These are phyloP conservation scores for Xanthia togata DNA, from an alignment of 2,888 invertebrate genomes.

Conservation along the genomic window DNA sequence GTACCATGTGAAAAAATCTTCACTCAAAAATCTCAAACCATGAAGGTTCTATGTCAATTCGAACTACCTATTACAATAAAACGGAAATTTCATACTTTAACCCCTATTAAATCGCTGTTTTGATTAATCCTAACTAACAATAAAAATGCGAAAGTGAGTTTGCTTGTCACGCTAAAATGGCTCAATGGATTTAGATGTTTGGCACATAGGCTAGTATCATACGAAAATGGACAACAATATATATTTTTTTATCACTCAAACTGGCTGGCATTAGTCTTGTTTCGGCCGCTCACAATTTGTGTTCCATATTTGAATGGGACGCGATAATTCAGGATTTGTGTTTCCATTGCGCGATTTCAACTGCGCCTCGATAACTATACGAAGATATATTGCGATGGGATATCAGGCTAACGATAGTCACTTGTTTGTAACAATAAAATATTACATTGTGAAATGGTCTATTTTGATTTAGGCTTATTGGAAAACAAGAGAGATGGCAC, in stretches of 20 bases:
- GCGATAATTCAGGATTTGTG: constrained; percentile 49
- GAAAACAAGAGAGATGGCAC: neutral
- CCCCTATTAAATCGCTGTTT: too few species aligned
- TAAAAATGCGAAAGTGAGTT: too few species aligned
- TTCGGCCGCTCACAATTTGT: constrained; percentile 29
- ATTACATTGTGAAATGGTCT: neutral
- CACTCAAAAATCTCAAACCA: too few species aligned
- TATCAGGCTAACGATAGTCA: constrained; percentile 9
- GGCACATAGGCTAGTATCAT: neutral
- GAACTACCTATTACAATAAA: too few species aligned
- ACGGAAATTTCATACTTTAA: too few species aligned
- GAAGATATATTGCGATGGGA: constrained; percentile 42
- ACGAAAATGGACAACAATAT: neutral
- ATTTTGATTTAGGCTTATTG: constrained; percentile 1
- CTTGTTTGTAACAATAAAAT: constrained; percentile 9
- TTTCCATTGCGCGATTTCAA: constrained; percentile 46
- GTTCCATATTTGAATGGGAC: constrained; percentile 22
- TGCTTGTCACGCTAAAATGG: too few species aligned
- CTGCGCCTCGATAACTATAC: constrained; percentile 16
- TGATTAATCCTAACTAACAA: too few species aligned
- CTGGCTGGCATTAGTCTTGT: constrained; percentile 20
- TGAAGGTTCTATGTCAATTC: too few species aligned
- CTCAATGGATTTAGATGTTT: too few species aligned
- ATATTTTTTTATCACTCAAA: constrained; percentile 41
- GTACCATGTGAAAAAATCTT: too few species aligned